Conservation (phyloP, 2,797 vertebrate genomes). For the Melopsittacus undulatus region DNA sequence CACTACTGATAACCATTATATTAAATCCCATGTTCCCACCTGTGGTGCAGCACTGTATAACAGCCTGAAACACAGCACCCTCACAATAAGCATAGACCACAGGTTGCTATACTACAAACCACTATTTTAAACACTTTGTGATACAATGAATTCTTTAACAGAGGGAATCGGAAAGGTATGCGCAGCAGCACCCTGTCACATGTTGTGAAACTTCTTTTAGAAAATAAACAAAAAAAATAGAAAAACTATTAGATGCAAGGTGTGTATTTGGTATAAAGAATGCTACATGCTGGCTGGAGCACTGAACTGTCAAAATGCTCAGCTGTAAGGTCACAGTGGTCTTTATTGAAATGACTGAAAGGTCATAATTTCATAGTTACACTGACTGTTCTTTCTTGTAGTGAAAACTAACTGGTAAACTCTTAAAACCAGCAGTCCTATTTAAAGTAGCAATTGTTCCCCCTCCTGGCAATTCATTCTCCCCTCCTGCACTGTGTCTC, state of each 20-base stretch:
- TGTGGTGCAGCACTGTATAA: not conserved
- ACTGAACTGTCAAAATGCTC: not conserved
- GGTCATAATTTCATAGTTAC: not conserved
- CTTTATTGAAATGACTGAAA: not conserved
- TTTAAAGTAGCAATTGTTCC: not conserved
- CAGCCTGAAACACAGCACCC: not conserved
- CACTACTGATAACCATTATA: not conserved
- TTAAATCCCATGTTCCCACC: not conserved
- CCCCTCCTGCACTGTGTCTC: not conserved
- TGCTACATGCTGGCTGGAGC: rapidly evolving
- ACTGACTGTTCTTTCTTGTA: not conserved
- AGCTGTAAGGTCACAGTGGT: not conserved
- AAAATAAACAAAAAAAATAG: not conserved
- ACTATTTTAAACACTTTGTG: not conserved
- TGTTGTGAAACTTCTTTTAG: not conserved
- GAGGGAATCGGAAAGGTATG: not conserved
- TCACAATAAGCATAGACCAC: not conserved
- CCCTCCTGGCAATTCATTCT: not conserved
- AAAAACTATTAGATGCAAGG: not conserved
- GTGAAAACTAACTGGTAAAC: not conserved
- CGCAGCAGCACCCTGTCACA: not conserved
- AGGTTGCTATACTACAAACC: not conserved
- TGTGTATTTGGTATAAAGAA: not conserved
- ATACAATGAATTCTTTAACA: not conserved
- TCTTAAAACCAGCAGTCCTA: not conserved